These are phyloP conservation scores for Cyprinodon tularosa DNA, from an alignment of 2,113 vertebrate species.

Conservation along the genomic window DNA sequence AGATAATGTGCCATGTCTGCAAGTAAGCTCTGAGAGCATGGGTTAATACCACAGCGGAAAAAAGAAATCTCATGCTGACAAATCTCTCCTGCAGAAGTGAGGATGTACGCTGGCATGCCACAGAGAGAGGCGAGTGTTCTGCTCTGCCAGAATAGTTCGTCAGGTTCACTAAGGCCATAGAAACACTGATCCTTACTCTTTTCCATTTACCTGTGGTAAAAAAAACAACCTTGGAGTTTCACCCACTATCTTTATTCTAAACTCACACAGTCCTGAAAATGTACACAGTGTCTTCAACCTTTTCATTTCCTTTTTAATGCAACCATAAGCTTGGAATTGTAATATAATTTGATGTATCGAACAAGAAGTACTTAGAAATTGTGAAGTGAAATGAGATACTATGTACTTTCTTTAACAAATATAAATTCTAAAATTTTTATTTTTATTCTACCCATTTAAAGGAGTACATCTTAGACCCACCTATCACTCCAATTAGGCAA, in stretches of 20 bases:
- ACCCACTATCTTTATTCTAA: slow-evolving; percentile 34
- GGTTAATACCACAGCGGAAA: slow-evolving; percentile 61
- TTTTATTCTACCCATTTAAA: too few relatives aligned
- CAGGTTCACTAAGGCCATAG: slow-evolving; percentile 60
- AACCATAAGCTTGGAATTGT: too few relatives aligned
- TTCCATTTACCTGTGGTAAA: slow-evolving; percentile 40
- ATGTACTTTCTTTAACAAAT: too few relatives aligned
- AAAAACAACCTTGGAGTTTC: slow-evolving; percentile 23
- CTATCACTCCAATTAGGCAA: too few relatives aligned
- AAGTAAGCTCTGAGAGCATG: slow-evolving; percentile 60
- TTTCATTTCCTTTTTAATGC: too few relatives aligned
- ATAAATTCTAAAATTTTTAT: too few relatives aligned
- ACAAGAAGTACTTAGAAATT: too few relatives aligned
- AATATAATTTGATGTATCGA: too few relatives aligned
- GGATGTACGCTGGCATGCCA: slow-evolving; percentile 47
- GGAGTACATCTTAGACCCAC: too few relatives aligned
- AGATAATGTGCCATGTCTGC: slow-evolving; percentile 67
- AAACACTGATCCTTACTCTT: slow-evolving; percentile 62
- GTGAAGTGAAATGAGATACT: too few relatives aligned
- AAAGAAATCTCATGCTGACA: slow-evolving; percentile 64
- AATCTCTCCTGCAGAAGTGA: slow-evolving; percentile 67
- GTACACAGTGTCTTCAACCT: too few relatives aligned
- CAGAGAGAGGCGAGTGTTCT: slow-evolving; percentile 36
- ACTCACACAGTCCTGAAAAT: slow-evolving; percentile 48
- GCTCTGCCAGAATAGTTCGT: slow-evolving; percentile 61